Conservation (phyloP, 2,888 invertebrate species). For the Standfussiana lucernea region DNA sequence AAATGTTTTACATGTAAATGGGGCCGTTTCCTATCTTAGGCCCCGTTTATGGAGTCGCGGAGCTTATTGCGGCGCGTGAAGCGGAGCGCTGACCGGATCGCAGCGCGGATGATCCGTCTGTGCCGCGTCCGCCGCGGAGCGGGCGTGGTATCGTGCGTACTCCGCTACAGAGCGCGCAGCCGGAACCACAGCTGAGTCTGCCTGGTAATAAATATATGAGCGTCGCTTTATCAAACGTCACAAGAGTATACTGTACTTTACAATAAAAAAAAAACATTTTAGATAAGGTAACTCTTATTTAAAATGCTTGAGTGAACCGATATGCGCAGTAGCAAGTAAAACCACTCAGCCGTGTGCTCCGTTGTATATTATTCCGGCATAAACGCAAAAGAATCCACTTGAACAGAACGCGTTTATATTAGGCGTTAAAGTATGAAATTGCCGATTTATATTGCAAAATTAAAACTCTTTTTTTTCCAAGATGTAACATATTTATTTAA, state of each 20-base stretch:
- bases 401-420: neutral
- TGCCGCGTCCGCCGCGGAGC: constrained; percentile 49
- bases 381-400: neutral
- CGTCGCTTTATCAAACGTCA: constrained; percentile 7
- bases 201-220: constrained; percentile 37
- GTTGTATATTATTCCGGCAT: neutral
- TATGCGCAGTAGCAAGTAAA: neutral
- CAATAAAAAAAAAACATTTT: neutral
- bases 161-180: constrained; percentile 43
- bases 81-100: constrained; percentile 36
- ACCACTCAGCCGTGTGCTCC: constrained; percentile 12
- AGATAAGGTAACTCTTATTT: neutral
- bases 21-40: constrained; percentile 55
- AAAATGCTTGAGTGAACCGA: neutral
- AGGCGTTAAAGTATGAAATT: too few relatives aligned
- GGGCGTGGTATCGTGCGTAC: constrained; percentile 49
- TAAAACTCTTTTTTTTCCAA: too few relatives aligned
- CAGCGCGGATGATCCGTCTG: constrained; percentile 37
- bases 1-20: constrained; percentile 36
- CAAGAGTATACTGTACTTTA: neutral
- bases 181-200: constrained; percentile 50
- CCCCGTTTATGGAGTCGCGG: constrained; percentile 43
- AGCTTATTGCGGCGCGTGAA: constrained; percentile 46
- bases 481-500: too few relatives aligned
- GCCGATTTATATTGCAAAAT: too few relatives aligned